Evolutionary conservation across 2,888 invertebrate genomes (phyloP), one percentile per base, ranked within the genome.

Genomic region (Cinara cedri): DNA sequence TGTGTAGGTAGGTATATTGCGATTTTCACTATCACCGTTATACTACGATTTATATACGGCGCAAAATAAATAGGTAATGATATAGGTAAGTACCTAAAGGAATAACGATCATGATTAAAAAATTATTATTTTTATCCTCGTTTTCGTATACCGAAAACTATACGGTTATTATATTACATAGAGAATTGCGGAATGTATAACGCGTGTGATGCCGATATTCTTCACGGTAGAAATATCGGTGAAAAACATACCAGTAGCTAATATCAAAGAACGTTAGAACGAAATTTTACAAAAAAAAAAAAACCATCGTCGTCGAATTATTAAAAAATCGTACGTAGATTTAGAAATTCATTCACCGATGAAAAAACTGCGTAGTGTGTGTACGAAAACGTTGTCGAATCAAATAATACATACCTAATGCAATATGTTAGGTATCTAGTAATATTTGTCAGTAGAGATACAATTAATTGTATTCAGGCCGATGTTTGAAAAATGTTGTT

Each of bases 11-110:
- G 21, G 16, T 19, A 55, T 42, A 51, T 54, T 54, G 21, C 21
- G 21, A 63, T 63, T 74, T 63, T 51, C 74, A 63, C 63, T 16
- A 63, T 74, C 42, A 42, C 63, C 63, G 63, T 63, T 74, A 63
- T 74, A 42, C 14, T 65, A n/a, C 9, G 24, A 54, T 74, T 44
- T 24, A 63, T 2, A 51, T n/a, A 34, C 34, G 34, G 46, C 13
- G 42, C 16, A 21, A n/a, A n/a, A n/a, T n/a, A n/a, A n/a, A n/a
- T n/a, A n/a, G n/a, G n/a, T n/a, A n/a, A 63, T 16, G 60, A 51
- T 63, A 63, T 13, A 3, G 19, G 11, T 46, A 16, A 24, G 8
- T 24, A 10, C 0, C 24, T 10, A 49, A 24, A 49, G 6, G 14
- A 21, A 16, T 24, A n/a, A n/a, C 42, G 26, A 34, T 34, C 14